These are phyloP conservation scores for Minunthozetes semirufus DNA, from an alignment of 2,888 invertebrate species.

Conservation along the genomic window DNA sequence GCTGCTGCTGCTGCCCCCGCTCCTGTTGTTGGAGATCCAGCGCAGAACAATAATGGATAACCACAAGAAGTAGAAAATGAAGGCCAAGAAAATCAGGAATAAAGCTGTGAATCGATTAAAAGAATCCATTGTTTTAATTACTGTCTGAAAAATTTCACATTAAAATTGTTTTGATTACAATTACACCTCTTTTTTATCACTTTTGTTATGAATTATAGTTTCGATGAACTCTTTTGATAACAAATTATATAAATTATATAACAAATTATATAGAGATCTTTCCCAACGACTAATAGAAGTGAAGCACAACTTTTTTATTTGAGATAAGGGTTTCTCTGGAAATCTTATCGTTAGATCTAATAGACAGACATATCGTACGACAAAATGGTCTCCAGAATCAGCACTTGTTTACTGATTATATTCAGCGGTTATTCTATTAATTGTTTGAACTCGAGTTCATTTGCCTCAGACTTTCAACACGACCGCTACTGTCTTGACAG, in stretches of 20 bases:
- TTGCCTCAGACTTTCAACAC: neutral
- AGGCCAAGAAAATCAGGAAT: too few species aligned
- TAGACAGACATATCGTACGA: neutral
- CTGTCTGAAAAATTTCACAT: too few species aligned
- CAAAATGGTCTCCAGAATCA: neutral
- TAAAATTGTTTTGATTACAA: too few species aligned
- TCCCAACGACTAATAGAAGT: neutral
- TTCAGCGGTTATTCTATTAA: neutral
- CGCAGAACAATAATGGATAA: neutral
- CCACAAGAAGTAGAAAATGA: too few species aligned
- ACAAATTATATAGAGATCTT: too few species aligned
- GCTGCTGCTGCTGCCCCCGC: neutral
- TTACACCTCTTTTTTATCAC: too few species aligned
- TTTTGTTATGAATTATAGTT: too few species aligned
- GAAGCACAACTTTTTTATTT: neutral
- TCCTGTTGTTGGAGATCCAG: neutral
- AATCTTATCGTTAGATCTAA: neutral
- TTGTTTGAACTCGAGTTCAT: neutral
- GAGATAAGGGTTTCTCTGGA: constrained; percentile 10
- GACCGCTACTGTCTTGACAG: neutral
- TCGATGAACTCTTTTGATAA: too few species aligned
- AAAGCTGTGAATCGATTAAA: too few species aligned
- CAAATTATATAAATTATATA: too few species aligned
- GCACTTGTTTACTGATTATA: neutral
- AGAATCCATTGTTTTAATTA: too few species aligned